phyloP scores from a whole-genome alignment of 2,113 vertebrate genomes.

The Myanophis thanlyinensis region DNA sequence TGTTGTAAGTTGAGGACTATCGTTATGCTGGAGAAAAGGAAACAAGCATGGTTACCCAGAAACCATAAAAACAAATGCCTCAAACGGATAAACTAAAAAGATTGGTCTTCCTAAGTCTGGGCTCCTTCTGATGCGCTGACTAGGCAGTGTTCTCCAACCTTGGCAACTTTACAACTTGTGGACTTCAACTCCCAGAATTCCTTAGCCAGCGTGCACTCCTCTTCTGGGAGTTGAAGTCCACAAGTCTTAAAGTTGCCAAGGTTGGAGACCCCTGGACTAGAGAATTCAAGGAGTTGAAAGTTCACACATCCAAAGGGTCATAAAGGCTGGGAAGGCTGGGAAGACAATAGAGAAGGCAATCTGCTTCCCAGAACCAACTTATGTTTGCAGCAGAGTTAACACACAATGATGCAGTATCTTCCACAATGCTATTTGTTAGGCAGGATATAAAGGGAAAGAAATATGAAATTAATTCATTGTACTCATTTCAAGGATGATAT shows the following conservation, averaged over 20 bases:
- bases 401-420: background rate
- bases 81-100: background rate
- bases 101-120: background rate
- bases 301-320: background rate
- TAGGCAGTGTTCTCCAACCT: no score
- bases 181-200: no score
- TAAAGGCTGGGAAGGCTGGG: background rate
- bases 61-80: background rate
- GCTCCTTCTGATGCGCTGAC: background rate
- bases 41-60: background rate
- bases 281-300: background rate
- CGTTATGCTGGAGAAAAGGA: background rate
- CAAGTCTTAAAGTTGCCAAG: no score
- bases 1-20: background rate
- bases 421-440: background rate
- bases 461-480: background rate
- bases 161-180: no score
- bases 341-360: background rate
- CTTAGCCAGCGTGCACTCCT: no score
- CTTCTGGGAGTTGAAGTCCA: no score
- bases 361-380: background rate
- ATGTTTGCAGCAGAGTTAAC: background rate
- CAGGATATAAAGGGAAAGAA: background rate
- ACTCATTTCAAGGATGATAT: background rate
- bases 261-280: no score